Evolutionary conservation across 1,140 invertebrate genomes (phyloP).

Genomic region (Rhyacophila brunnea): DNA sequence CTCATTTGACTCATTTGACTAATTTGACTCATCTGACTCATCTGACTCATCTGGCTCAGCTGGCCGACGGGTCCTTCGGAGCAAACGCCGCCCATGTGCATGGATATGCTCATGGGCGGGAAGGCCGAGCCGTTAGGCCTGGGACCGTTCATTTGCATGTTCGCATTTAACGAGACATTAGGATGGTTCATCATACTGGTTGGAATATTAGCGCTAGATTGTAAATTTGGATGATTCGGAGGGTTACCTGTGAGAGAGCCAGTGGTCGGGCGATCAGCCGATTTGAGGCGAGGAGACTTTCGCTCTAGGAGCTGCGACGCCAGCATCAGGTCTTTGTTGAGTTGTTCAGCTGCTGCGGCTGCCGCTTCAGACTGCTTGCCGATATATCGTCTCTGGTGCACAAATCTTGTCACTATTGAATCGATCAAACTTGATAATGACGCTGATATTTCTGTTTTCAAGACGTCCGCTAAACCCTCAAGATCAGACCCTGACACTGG

Average conservation of each 20-base stretch:
- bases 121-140: conserved; percentile 56
- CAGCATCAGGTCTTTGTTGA: conserved; percentile 78
- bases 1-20: conserved; percentile 68
- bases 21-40: conserved; percentile 67
- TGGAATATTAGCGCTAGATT: conserved; percentile 40
- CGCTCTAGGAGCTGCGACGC: conserved; percentile 77
- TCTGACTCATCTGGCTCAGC: conserved; percentile 68
- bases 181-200: conserved; percentile 38
- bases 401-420: conserved; percentile 79
- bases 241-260: conserved; percentile 61
- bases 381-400: conserved; percentile 74
- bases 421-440: conserved; percentile 85
- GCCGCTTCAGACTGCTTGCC: conserved; percentile 74
- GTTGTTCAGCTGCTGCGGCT: conserved; percentile 72
- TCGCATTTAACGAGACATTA: conserved; percentile 42
- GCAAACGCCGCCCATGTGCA: conserved; percentile 49
- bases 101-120: conserved; percentile 61
- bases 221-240: conserved; percentile 48
- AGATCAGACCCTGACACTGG: conserved; percentile 73
- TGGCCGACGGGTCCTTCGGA: conserved; percentile 51
- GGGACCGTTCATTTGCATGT: conserved; percentile 49
- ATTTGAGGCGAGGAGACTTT: conserved; percentile 79
- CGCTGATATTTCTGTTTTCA: conserved; percentile 86
- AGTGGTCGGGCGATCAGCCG: conserved; percentile 64
- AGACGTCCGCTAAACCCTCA: conserved; percentile 81